Evolutionary conservation across 2,888 invertebrate genomes (phyloP), one percentile per base, ranked within the genome.

Genomic region (Melinaea menophilus): DNA sequence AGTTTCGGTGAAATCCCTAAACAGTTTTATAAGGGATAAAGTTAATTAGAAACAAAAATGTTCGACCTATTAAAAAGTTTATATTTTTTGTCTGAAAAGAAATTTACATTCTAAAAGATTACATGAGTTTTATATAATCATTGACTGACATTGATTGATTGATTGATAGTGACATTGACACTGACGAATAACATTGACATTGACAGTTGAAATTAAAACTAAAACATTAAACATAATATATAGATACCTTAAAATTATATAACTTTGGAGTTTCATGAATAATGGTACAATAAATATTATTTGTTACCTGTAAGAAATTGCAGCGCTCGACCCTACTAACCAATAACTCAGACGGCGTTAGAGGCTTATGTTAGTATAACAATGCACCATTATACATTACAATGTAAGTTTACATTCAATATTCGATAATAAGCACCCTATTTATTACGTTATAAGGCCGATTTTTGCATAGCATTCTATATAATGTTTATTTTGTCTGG

Each of bases 311-410:
- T 68, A 71, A 66, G 65, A 66, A 66, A 56, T 65, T 69, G 73
- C 73, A 58, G 51, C 61, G 65, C 37, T 62, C 63, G 54, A 61
- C 65, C 51, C 59, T 61, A 61, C 63, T 75, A 73, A 75, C 73
- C 73, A 71, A 77, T 78, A 79, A 76, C 71, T 79, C 73, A 76
- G 69, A 64, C 58, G 70, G 76, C 65, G 71, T 77, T 77, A 77
- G 72, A 71, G 71, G 73, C 75, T 73, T 76, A 72, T 73, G 68
- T 59, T 62, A 47, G 68, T 68, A 64, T 66, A 59, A 64, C 69
- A 73, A 70, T 75, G 72, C 75, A 75, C 71, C 69, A 75, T 74
- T 71, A 73, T 70, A 68, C 66, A 58, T 60, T 51, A 62, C 63
- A 70, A 69, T 63, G 67, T 67, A 37, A 56, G 63, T 67, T 68